A percentile compares a stretch with the other conserved stretches of the same genome.
These are phyloP conservation scores for Denticeps clupeoides DNA, from an alignment of 2,797 vertebrate genomes.

Conservation along the genomic window DNA sequence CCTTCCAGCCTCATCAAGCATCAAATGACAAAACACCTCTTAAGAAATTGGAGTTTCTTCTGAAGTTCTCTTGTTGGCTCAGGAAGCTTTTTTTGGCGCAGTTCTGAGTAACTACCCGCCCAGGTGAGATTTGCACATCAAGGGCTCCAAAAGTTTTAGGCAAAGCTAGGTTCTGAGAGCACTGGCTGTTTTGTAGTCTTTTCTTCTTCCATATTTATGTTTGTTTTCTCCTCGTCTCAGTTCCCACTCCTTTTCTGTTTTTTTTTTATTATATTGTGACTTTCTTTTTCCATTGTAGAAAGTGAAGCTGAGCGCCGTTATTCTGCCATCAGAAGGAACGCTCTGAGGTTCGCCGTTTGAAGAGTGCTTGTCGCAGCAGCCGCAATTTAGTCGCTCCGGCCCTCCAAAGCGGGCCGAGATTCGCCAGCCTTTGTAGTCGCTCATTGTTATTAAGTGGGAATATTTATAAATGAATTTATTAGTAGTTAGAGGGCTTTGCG, in stretches of 20 bases:
- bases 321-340: constrained; percentile 8
- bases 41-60: no score
- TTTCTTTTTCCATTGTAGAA: constrained; percentile 19
- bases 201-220: no score
- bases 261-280: no score
- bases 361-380: constrained; percentile 12
- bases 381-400: constrained; percentile 8
- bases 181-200: no score
- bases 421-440: constrained; percentile 24
- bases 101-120: no score
- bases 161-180: no score
- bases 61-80: no score
- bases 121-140: no score
- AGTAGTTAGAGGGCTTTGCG: constrained; percentile 25
- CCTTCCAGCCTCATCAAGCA: no score
- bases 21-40: no score
- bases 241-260: constrained; percentile 33
- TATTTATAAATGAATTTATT: constrained; percentile 5
- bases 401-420: constrained; percentile 16
- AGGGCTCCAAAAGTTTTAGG: no score
- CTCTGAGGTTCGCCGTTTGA: constrained; percentile 17
- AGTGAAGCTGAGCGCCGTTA: constrained; percentile 8
- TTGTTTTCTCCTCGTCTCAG: constrained; percentile 19
- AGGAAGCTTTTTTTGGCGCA: no score
- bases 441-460: constrained; percentile 23